A percentile compares a stretch with the other conserved stretches of the same genome.
Conservation (phyloP, 64 coral and sea anemone species). For the Porites lutea region DNA sequence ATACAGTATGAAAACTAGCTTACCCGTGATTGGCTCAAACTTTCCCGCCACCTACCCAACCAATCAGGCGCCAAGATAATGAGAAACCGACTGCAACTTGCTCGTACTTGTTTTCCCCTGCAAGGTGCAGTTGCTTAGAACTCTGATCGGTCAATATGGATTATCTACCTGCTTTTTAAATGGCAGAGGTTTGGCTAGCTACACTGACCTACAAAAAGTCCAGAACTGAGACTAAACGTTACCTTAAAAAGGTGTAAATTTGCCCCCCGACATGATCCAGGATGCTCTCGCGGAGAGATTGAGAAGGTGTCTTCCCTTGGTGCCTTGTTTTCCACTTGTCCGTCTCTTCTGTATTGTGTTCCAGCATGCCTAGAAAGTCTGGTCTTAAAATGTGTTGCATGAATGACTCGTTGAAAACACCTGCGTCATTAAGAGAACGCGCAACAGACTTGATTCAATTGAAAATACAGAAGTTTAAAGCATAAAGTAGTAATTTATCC, state of each 20-base stretch:
- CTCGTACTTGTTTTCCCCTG: too few relatives aligned
- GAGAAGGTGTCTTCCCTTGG: conserved; percentile 2
- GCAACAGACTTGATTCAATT: not conserved
- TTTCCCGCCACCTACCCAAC: too few relatives aligned
- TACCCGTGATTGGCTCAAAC: too few relatives aligned
- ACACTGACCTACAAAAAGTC: too few relatives aligned
- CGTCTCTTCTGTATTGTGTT: conserved; percentile 5
- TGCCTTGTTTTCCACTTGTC: conserved; percentile 48
- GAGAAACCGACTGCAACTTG: too few relatives aligned
- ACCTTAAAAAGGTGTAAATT: conserved; percentile 34
- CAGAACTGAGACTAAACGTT: not conserved
- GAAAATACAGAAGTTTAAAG: not conserved
- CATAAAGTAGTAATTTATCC: not conserved
- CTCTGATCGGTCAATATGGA: too few relatives aligned
- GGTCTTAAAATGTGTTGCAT: conserved; percentile 31
- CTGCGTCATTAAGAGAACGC: not conserved
- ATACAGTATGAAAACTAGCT: too few relatives aligned
- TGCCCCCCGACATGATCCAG: conserved; percentile 45
- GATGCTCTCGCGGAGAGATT: conserved; percentile 48
- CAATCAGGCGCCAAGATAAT: too few relatives aligned
- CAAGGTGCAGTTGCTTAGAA: too few relatives aligned
- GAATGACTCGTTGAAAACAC: conserved; percentile 49
- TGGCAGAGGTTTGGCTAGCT: too few relatives aligned
- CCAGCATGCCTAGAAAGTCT: conserved; percentile 21
- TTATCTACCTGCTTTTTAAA: too few relatives aligned